Conservation (phyloP, 2,888 invertebrate species). For the Agriotes lineatus region DNA sequence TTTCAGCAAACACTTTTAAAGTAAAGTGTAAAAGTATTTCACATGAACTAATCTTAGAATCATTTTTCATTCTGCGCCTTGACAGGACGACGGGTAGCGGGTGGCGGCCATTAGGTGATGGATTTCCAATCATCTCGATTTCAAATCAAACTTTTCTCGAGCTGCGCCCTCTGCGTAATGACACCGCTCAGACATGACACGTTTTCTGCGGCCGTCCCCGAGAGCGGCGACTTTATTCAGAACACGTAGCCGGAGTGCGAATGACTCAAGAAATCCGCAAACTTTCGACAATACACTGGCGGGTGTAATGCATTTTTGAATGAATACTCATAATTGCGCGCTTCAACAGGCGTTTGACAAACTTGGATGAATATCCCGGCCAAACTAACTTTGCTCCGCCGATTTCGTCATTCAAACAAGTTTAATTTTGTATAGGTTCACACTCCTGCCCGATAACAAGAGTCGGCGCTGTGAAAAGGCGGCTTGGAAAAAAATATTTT, state of each 20-base stretch:
- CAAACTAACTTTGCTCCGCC: conserved; percentile 40
- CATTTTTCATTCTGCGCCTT: conserved; percentile 60
- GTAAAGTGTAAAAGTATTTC: conserved; percentile 36
- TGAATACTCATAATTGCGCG: conserved; percentile 57
- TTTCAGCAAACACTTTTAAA: conserved; percentile 32
- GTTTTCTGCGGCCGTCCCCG: conserved; percentile 53
- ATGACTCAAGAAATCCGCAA: conserved; percentile 51
- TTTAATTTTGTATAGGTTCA: conserved; percentile 40
- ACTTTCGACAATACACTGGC: conserved; percentile 47
- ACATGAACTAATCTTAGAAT: conserved; percentile 49
- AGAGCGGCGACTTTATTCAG: conserved; percentile 53
- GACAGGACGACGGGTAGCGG: conserved; percentile 53
- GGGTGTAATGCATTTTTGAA: conserved; percentile 46
- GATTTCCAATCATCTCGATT: conserved; percentile 62
- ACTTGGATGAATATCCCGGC: conserved; percentile 28
- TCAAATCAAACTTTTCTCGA: conserved; percentile 58
- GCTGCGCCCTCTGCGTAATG: conserved; percentile 54
- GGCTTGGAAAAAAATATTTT: too few species aligned
- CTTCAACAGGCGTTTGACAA: conserved; percentile 47
- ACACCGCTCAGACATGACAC: conserved; percentile 54
- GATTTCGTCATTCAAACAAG: conserved; percentile 37
- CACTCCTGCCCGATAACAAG: too few species aligned
- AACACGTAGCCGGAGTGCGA: conserved; percentile 54
- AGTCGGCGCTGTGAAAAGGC: too few species aligned
- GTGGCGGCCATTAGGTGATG: conserved; percentile 60